Base-by-base conservation (phyloP, 2,888 invertebrate genomes). In the Crepidodera aurea region DNA sequence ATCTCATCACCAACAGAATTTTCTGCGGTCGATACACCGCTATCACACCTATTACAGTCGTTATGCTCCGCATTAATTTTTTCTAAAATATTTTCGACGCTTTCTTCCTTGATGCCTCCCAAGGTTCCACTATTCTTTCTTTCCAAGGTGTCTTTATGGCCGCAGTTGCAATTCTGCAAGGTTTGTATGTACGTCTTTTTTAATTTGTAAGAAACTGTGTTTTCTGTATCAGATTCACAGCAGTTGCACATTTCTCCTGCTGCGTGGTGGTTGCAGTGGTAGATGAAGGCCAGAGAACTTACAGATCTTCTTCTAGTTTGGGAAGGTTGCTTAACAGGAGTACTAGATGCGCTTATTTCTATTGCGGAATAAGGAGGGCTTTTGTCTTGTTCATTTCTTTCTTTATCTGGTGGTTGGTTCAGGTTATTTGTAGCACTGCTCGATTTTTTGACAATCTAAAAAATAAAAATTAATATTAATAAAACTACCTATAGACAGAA, bases 31-130 rank as follows among this genome's bases (percentile, higher is more conserved):
- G 81, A 80, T 18, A 81, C 75, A 10, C 81, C 81, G 72, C 84
- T 84, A 71, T 85, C 85, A 72, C 85, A 86, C 10, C 83, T 80
- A 60, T 83, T 83, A 71, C 84, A 85, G 51, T 83, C 83, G 34
- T 84, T 83, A 68, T 84, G 84, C 66, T 83, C 82, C 32, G 82
- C 81, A 70, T 85, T 84, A 66, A 83, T 81, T 62, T 78, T 79
- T 62, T 80, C 80, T 48, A 82, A 68, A 8, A 82, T 68, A 69
- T 81, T 77, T 65, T 82, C 82, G n/a, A 79, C 79, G 70, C 81
- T 81, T 73, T 82, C 82, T 71, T 83, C 83, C 63, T 82, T 82
- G 68, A 83, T 80, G 66, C 82, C 81, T 62, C 81, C 79, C 66
- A 70, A 67, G 60, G 78, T 77, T 44, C 79, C 77, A 67, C 79